Percentiles rank a stretch among this genome's conserved stretches.
Evolutionary conservation across 2,797 vertebrate genomes (phyloP).

Genomic region (Sparus aurata): DNA sequence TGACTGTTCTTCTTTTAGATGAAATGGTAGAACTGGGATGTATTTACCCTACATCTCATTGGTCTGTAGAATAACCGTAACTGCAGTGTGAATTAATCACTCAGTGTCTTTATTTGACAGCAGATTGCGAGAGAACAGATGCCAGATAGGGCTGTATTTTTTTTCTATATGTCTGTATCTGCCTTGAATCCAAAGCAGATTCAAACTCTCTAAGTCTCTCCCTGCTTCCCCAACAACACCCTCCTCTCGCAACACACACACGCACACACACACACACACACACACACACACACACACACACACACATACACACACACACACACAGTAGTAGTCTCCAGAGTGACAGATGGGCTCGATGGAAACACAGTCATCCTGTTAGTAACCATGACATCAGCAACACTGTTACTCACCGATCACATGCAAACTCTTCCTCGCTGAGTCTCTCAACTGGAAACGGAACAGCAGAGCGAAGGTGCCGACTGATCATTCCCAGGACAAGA

Average conservation of each 20-base stretch:
- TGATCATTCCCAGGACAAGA: slow-evolving; percentile 14
- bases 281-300: slow-evolving; percentile 38
- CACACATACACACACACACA: slow-evolving; percentile 44
- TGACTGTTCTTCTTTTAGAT: not conserved
- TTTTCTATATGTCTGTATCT: slow-evolving; percentile 31
- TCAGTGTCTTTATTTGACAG: slow-evolving; percentile 8
- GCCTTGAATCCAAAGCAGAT: slow-evolving; percentile 34
- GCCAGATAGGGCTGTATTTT: slow-evolving; percentile 16
- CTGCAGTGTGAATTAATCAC: not conserved
- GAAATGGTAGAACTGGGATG: slow-evolving; percentile 14
- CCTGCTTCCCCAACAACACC: slow-evolving; percentile 19
- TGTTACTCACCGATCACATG: slow-evolving; percentile 52
- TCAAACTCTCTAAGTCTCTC: slow-evolving; percentile 23
- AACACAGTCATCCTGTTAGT: slow-evolving; percentile 73
- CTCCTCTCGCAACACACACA: slow-evolving; percentile 19
- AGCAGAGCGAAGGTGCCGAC: not conserved
- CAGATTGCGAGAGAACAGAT: slow-evolving; percentile 23
- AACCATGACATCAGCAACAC: slow-evolving; percentile 72
- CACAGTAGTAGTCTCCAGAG: slow-evolving; percentile 57
- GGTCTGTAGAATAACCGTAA: slow-evolving; percentile 17
- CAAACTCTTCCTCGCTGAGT: slow-evolving; percentile 13
- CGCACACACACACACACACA: slow-evolving; percentile 40
- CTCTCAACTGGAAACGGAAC: slow-evolving; percentile 12
- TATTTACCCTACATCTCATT: slow-evolving; percentile 1
- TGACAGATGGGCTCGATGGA: slow-evolving; percentile 75